These are phyloP conservation scores for Neoascia interrupta DNA, from an alignment of 2,888 invertebrate species.

Conservation along the genomic window DNA sequence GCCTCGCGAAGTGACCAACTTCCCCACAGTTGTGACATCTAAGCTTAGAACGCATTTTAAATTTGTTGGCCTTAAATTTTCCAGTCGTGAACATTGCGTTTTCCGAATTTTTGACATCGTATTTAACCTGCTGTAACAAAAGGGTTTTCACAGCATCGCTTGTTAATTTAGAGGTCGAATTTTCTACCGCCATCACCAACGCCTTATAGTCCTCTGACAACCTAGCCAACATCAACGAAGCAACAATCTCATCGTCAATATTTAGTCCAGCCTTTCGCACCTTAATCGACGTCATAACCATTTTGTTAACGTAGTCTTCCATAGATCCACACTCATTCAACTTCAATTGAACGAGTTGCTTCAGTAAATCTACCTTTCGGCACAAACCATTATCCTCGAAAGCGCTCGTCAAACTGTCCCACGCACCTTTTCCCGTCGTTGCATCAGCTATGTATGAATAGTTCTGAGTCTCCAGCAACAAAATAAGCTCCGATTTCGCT, in stretches of 20 bases:
- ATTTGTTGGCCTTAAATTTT: neutral
- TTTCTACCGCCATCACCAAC: too few species aligned
- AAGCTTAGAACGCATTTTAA: too few species aligned
- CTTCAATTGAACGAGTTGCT: constrained; percentile 57
- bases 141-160: too few species aligned
- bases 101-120: too few species aligned
- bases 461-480: constrained; percentile 63
- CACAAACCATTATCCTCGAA: constrained; percentile 66
- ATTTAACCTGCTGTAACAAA: too few species aligned
- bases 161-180: too few species aligned
- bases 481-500: constrained; percentile 64
- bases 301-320: constrained; percentile 63
- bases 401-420: constrained; percentile 52
- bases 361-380: constrained; percentile 62
- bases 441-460: constrained; percentile 65
- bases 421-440: constrained; percentile 64
- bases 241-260: too few species aligned
- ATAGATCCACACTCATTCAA: constrained; percentile 53
- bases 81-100: too few species aligned
- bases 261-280: too few species aligned
- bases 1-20: constrained; percentile 32
- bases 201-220: too few species aligned
- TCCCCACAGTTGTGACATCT: constrained; percentile 15
- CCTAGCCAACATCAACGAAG: too few species aligned
- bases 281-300: constrained; percentile 62